Evolutionary conservation across 1,140 invertebrate genomes (phyloP).

Genomic region (Penaeus chinensis): DNA sequence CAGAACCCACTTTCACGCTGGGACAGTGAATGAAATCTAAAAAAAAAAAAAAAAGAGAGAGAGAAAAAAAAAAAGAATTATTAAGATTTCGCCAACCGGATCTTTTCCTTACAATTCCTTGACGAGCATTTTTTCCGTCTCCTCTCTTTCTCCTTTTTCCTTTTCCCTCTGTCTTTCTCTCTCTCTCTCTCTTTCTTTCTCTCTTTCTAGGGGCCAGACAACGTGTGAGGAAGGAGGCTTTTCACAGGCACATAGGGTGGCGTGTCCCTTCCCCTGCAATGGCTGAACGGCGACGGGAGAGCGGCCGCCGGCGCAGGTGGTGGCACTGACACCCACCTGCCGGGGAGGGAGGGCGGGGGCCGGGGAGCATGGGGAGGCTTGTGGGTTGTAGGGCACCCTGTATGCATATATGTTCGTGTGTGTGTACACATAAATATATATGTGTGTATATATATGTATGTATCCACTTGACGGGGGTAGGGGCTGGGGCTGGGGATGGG

Average conservation of each 20-base stretch:
- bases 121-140: conserved; percentile 69
- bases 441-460: not conserved
- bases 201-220: no score
- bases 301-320: not conserved
- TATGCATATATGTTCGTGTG: not conserved
- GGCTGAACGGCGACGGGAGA: not conserved
- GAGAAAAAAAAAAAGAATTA: not conserved
- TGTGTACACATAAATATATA: conserved; percentile 1
- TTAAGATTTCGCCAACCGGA: not conserved
- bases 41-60: no score
- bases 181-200: not conserved
- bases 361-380: not conserved
- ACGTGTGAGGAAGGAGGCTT: no score
- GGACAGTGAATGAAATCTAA: no score
- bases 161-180: not conserved
- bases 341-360: not conserved
- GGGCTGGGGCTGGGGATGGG: not conserved
- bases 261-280: no score
- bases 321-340: no score
- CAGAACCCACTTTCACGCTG: no score
- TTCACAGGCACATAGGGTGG: no score
- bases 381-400: not conserved
- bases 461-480: not conserved
- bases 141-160: not conserved
- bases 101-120: conserved; percentile 70